Base-by-base conservation (phyloP, 2,888 invertebrate species). In the Trissolcus japonicus region DNA sequence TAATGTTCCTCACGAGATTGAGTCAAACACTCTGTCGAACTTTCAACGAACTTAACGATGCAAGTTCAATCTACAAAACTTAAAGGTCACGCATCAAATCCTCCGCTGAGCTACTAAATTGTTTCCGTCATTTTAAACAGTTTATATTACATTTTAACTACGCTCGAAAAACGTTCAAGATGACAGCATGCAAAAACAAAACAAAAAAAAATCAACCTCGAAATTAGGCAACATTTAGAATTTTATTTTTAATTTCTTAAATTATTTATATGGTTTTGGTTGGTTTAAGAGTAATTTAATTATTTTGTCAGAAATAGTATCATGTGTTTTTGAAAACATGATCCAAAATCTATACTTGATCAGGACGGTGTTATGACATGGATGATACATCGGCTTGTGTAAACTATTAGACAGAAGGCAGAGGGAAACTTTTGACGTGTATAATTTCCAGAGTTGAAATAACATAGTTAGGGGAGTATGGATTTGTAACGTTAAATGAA, bases 61-160 rank as follows among this genome's bases (percentile, higher is more conserved):
- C 73, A 73, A 55, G 73, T 66, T 73, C 66, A 73, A 73, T 73
- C 55, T 66, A 56, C 65, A 60, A 65, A 73, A 73, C 56, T 72
- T 65, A 51, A 60, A 61, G 55, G 61, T 66, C 73, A 60, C 61
- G 66, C 56, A 43, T 73, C 73, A 61, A 61, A 73, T 66, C 43
- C 61, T 51, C 29, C 13, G 13, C 41, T 61, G 63, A 65, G 11
- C 48, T 53, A 48, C 11, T 46, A 53, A 71, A 62, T 63, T 53
- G 19, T 69, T 69, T 69, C 17, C n/a, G 41, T 40, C 41, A 55
- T 19, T 57, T 63, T 57, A 53, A 35, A 35, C 35, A 7, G 35
- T 35, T 35, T 35, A 35, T 35, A 35, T 35, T 35, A 35, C 0
- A 9, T 9, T 9, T 35, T 9, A 35, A 35, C 35, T 35, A 35